Conservation (phyloP, 2,113 vertebrate species). For the Eidolon helvum region DNA sequence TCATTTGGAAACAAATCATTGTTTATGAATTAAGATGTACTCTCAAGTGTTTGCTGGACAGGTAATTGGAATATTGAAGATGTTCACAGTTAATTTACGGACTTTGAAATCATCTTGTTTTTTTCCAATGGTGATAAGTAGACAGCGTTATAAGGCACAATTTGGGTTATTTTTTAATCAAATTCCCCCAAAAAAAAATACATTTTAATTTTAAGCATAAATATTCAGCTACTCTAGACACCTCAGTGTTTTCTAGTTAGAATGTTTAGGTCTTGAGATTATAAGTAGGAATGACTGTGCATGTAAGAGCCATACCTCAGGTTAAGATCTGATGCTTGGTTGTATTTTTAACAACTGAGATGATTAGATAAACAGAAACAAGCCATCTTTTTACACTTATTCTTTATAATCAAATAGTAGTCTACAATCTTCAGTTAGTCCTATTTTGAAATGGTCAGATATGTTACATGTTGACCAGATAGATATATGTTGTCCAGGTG, state of each 20-base stretch:
- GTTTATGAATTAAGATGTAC: slow-evolving; percentile 71
- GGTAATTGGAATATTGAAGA: slow-evolving; percentile 49
- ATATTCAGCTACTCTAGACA: slow-evolving; percentile 11
- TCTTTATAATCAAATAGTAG: slow-evolving; percentile 20
- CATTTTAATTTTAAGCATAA: slow-evolving; percentile 43
- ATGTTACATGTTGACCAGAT: slow-evolving; percentile 66
- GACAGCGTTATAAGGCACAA: slow-evolving; percentile 54
- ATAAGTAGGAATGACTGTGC: neutral
- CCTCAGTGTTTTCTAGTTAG: slow-evolving; percentile 33
- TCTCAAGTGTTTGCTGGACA: slow-evolving; percentile 50
- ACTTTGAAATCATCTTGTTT: slow-evolving; percentile 63
- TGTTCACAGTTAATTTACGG: slow-evolving; percentile 56
- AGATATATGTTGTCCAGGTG: slow-evolving; percentile 60
- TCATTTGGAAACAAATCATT: slow-evolving; percentile 72
- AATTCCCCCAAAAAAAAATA: neutral
- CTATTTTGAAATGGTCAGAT: slow-evolving; percentile 61
- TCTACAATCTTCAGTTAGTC: slow-evolving; percentile 57
- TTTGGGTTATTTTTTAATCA: slow-evolving; percentile 36
- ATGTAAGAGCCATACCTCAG: slow-evolving; percentile 59
- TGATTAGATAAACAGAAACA: neutral
- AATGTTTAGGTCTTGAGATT: slow-evolving; percentile 51
- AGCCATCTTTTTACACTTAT: slow-evolving; percentile 62
- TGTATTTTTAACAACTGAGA: slow-evolving; percentile 16
- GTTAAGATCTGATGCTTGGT: slow-evolving; percentile 56
- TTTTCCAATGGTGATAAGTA: slow-evolving; percentile 41